phyloP scores from a whole-genome alignment of 2,888 invertebrate species.

The Lasioglossum lativentre region DNA sequence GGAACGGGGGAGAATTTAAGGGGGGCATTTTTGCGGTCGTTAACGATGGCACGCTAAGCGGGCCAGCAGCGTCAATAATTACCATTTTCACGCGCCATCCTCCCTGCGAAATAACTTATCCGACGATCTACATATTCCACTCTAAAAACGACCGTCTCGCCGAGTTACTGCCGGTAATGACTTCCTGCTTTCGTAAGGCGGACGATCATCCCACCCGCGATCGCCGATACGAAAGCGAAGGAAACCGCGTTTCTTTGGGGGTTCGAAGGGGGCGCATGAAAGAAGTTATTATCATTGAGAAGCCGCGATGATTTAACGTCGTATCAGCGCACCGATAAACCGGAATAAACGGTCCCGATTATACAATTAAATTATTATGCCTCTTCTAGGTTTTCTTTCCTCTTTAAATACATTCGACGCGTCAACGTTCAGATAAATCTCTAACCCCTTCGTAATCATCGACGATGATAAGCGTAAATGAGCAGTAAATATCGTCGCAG shows the following conservation, averaged over 20 bases:
- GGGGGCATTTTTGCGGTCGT: conserved; percentile 4
- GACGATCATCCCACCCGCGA: conserved; percentile 38
- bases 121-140: conserved; percentile 48
- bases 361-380: neutral
- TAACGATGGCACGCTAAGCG: neutral
- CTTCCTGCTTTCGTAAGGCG: conserved; percentile 50
- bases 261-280: neutral
- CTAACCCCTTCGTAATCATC: neutral
- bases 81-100: conserved; percentile 37
- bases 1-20: neutral
- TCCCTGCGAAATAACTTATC: conserved; percentile 30
- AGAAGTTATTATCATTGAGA: conserved; percentile 46
- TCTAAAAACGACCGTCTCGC: conserved; percentile 41
- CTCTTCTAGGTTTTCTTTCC: neutral
- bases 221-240: conserved; percentile 40
- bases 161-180: conserved; percentile 38
- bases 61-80: conserved; percentile 27
- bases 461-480: neutral
- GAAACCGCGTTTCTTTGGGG: neutral
- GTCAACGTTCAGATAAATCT: neutral
- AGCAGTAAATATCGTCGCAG: neutral
- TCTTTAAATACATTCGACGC: neutral
- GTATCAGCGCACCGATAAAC: neutral
- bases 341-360: neutral
- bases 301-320: neutral